Conservation (phyloP, 2,888 invertebrate species). For the Oasisia sp. region DNA sequence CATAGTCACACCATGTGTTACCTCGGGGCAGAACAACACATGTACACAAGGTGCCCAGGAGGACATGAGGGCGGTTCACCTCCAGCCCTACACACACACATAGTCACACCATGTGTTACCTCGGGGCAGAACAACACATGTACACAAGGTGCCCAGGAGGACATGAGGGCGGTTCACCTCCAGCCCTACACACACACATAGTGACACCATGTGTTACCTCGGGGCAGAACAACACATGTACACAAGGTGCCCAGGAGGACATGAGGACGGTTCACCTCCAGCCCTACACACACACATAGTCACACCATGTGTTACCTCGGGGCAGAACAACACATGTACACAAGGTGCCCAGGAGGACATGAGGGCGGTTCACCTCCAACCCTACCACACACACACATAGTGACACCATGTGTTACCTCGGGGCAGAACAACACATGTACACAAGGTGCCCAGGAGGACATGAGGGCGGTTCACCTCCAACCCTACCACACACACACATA, state of each 20-base stretch:
- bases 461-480: constrained; percentile 82
- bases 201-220: background rate
- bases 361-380: constrained; percentile 80
- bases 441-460: constrained; percentile 79
- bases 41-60: constrained; percentile 76
- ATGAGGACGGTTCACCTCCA: constrained; percentile 81
- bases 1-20: background rate
- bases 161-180: constrained; percentile 83
- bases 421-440: background rate
- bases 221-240: background rate
- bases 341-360: constrained; percentile 81
- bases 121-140: background rate
- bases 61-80: constrained; percentile 80
- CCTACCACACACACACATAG: constrained; percentile 59
- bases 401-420: background rate
- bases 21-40: background rate
- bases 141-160: constrained; percentile 76
- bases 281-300: constrained; percentile 61
- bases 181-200: constrained; percentile 66
- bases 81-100: constrained; percentile 70
- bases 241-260: constrained; percentile 79
- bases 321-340: background rate
- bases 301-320: background rate
- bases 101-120: background rate
- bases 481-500: constrained; percentile 59